Base-by-base conservation (phyloP, 2,113 vertebrate species). In the Carassius carassius region DNA sequence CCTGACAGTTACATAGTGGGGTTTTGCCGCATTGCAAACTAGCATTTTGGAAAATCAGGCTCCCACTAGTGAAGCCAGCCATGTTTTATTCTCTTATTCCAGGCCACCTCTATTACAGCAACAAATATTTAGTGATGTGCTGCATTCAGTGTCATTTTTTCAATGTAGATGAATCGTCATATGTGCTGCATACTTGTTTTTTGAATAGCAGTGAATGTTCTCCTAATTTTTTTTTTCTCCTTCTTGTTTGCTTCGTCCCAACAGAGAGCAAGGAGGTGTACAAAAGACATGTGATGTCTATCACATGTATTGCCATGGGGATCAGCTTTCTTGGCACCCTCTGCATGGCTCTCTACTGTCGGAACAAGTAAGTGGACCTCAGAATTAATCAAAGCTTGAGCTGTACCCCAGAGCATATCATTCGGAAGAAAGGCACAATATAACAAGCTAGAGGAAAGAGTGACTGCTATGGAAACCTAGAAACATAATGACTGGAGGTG, bases 201-300 rank as follows among this genome's bases (percentile, higher is more conserved):
- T 74, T 77, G 23, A 51, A 19, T 67, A 29, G 7, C 41, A 35
- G 32, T 2, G 1, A 60, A 69, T 35, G 44, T 81, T 60, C 56
- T 84, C 49, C 37, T 44, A 29, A 29, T 29, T 37, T 5, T 37
- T 37, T 4, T 37, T 23, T 78, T 67, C 21, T 74, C 60, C n/a
- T 54, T n/a, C 79, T 1, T 91, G 65, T 87, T 89, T 86, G 76
- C 90, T 82, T 84, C 41, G 49, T 73, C 78, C 89, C 89, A 83
- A 83, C 97, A 99, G 98, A 99, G 95, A 99, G 97, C 56, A 96
- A 98, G 93, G 98, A 97, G 63, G 95, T 98, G 82, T 99, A 99
- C 94, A 97, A 98, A 92, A 96, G 97, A 90, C 97, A 99, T 92
- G 96, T 99, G 94, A 95, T 99, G 93, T 99, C 98, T 89, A 96